Conservation (phyloP, 1,140 invertebrate genomes). For the Leptonema lineaticorne region DNA sequence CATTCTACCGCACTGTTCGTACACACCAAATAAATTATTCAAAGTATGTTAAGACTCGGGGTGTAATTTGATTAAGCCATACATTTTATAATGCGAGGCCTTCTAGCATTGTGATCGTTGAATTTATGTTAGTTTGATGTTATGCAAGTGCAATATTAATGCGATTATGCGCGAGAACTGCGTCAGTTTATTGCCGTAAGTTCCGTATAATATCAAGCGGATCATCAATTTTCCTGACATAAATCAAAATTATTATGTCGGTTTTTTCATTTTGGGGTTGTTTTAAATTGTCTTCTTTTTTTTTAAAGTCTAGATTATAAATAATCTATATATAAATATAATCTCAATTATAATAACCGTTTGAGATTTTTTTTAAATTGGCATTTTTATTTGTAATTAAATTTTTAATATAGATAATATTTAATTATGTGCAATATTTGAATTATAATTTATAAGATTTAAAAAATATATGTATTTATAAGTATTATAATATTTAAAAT, state of each 20-base stretch:
- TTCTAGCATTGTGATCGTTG: background rate
- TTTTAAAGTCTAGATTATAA: too few relatives aligned
- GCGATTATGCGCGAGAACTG: background rate
- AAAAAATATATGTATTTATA: too few relatives aligned
- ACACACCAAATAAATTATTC: conserved; percentile 42
- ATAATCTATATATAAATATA: too few relatives aligned
- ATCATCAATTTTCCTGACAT: background rate
- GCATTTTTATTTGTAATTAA: too few relatives aligned
- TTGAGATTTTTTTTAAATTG: too few relatives aligned
- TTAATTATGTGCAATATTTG: too few relatives aligned
- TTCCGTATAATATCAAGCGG: background rate
- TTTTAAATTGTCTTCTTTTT: too few relatives aligned
- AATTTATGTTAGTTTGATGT: too few relatives aligned
- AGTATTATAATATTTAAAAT: too few relatives aligned
- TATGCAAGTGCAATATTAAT: conserved; percentile 7
- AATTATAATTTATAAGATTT: too few relatives aligned
- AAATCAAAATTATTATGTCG: background rate
- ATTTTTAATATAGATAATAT: too few relatives aligned
- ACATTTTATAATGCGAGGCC: conserved; percentile 32
- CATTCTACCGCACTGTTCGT: conserved; percentile 19
- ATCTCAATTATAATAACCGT: too few relatives aligned
- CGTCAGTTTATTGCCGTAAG: background rate
- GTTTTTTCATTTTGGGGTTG: background rate
- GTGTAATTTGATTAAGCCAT: conserved; percentile 36
- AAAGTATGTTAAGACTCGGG: conserved; percentile 40